Base-by-base conservation (phyloP, 2,888 invertebrate genomes). In the Oscheius sp. region DNA sequence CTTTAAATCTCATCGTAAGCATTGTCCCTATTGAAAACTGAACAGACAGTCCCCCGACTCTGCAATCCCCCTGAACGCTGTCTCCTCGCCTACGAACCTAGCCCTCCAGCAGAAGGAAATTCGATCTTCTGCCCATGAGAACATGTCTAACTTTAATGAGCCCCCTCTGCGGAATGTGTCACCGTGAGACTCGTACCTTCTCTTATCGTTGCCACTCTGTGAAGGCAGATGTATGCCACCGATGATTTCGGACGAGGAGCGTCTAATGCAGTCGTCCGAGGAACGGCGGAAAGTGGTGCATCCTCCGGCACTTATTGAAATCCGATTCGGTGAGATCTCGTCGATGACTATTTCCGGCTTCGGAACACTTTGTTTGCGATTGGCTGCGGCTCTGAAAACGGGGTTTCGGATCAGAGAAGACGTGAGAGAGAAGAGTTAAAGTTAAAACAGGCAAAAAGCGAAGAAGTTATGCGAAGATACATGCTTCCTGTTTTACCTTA, bases 281-380 rank as follows among this genome's bases (percentile, higher is more conserved):
- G 87, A 87, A 21, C 86, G 83, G 37, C 88, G 76, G 76, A 86
- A 86, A 1, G 88, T 88, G 0, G 88, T 88, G 48, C 85, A 84
- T 48, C 88, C 88, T 35, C 88, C 88, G 9, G 81, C 84, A 2
- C 87, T 85, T 33, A 88, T 88, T 32, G 87, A 87, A 50, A 88
- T 77, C 48, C 82, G 73, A 71, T 82, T 81, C 2, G 81, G 81
- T 4, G 85, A 84, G 7, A 88, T 85, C 68, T 88, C 87, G 70
- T 88, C 88, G 60, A 88, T 86, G 51, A 88, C 80, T 65, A 88
- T 88, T 77, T 87, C 85, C 47, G 88, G 88, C 62, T 88, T 86
- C 71, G 80, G 79, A 70, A 87, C 79, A 47, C 86, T 84, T n/a
- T 82, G 79, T 53, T 83, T 83, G 1, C 87, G 79, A 74, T 81